Percentiles rank a stretch among this genome's conserved stretches.
These are phyloP conservation scores for Leuciscus waleckii DNA, from an alignment of 2,797 vertebrate genomes.

Conservation along the genomic window DNA sequence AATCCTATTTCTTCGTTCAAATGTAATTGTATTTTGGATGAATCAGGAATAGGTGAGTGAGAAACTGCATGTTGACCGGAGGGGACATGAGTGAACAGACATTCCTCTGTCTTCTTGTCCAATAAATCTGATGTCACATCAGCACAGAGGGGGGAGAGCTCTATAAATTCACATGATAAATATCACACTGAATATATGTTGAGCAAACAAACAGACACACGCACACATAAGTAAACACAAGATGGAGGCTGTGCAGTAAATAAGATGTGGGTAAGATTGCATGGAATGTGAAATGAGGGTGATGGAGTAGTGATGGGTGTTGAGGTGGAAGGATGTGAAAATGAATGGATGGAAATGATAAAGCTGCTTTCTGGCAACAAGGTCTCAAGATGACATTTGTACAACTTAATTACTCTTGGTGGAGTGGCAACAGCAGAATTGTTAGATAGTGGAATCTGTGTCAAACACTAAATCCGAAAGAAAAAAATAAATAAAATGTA, in stretches of 20 bases:
- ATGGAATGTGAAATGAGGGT: slow-evolving; percentile 29
- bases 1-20: slow-evolving; percentile 78
- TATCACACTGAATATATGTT: slow-evolving; percentile 57
- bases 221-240: slow-evolving; percentile 22
- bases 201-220: slow-evolving; percentile 21
- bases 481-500: background rate
- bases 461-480: background rate
- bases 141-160: slow-evolving; percentile 3
- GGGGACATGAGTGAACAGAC: slow-evolving; percentile 43
- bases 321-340: slow-evolving; percentile 8
- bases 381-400: slow-evolving; percentile 32
- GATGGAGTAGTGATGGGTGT: slow-evolving; percentile 32
- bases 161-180: slow-evolving; percentile 60
- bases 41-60: slow-evolving; percentile 66
- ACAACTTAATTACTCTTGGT: slow-evolving; percentile 34
- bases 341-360: slow-evolving; percentile 18
- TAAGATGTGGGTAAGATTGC: slow-evolving; percentile 23
- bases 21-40: slow-evolving; percentile 74
- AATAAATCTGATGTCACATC: slow-evolving; percentile 54
- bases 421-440: background rate
- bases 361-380: slow-evolving; percentile 37
- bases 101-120: slow-evolving; percentile 53
- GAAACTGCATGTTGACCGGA: slow-evolving; percentile 37
- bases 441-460: slow-evolving; percentile 3
- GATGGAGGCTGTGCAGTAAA: slow-evolving; percentile 15